These are phyloP conservation scores for Tragulus kanchil DNA, from an alignment of 2,113 vertebrate species.

Conservation along the genomic window DNA sequence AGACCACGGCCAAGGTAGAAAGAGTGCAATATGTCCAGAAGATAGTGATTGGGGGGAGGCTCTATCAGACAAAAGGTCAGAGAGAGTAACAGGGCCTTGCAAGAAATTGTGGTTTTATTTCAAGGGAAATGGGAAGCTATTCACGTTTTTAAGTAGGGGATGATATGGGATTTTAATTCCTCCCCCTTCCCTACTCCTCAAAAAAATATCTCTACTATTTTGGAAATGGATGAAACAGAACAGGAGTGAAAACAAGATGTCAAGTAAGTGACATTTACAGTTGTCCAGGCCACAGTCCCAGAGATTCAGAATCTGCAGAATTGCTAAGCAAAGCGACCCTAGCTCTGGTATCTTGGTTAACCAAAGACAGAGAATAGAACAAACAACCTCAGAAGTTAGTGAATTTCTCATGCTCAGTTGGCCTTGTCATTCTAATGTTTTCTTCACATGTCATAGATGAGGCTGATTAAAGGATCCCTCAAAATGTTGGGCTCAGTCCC, in stretches of 20 bases:
- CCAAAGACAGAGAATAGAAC: slow-evolving; percentile 40
- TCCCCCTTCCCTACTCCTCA: neutral
- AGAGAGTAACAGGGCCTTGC: neutral
- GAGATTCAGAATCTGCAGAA: neutral
- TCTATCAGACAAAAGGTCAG: neutral
- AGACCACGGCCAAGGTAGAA: neutral
- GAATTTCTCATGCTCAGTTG: neutral
- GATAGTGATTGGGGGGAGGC: neutral
- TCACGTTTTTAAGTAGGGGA: neutral
- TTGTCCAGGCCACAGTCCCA: neutral
- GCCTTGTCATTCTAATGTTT: slow-evolving; percentile 8
- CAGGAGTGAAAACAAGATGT: neutral
- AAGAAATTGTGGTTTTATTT: slow-evolving; percentile 56
- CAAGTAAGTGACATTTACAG: neutral
- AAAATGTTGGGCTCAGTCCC: neutral
- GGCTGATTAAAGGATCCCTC: slow-evolving; percentile 31
- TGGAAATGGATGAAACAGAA: neutral
- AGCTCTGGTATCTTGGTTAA: neutral
- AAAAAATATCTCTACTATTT: neutral
- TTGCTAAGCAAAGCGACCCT: neutral
- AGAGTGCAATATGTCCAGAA: neutral
- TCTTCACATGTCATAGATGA: neutral
- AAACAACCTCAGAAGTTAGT: slow-evolving; percentile 35
- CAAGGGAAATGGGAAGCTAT: neutral
- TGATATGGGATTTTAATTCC: slow-evolving; percentile 3